Percentiles rank a stretch among this genome's conserved stretches.
These are phyloP conservation scores for Heteropelma amictum DNA, from an alignment of 2,888 invertebrate species.

Conservation along the genomic window DNA sequence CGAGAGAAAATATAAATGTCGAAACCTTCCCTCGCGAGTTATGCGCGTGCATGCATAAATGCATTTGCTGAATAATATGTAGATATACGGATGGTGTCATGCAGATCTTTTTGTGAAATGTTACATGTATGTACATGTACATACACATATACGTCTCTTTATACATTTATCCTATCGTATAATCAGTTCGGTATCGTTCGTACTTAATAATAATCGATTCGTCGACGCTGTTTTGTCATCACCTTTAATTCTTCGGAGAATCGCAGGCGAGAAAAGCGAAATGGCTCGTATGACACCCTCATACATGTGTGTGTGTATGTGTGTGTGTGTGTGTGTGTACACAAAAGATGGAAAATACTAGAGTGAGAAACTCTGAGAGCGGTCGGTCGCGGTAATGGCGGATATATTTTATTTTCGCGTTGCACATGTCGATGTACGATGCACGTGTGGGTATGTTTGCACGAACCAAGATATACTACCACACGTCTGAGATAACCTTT, in stretches of 20 bases:
- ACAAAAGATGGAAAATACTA: conserved; percentile 18
- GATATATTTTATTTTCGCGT: conserved; percentile 22
- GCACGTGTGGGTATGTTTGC: neutral
- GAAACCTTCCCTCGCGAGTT: conserved; percentile 54
- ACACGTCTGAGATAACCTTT: conserved; percentile 73
- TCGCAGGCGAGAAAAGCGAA: conserved; percentile 30
- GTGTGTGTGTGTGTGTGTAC: conserved; percentile 7
- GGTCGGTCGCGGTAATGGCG: conserved; percentile 63
- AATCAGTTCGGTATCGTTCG: conserved; percentile 37
- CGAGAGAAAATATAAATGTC: conserved; percentile 54
- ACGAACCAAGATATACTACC: conserved; percentile 54
- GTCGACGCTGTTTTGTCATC: conserved; percentile 43
- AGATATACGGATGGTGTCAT: neutral
- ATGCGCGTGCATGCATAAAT: conserved; percentile 31
- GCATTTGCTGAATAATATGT: conserved; percentile 12
- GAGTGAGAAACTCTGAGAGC: conserved; percentile 60
- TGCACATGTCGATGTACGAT: neutral
- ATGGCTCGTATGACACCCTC: conserved; percentile 18
- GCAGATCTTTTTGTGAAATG: conserved; percentile 31
- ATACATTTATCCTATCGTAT: conserved; percentile 18
- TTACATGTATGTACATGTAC: neutral
- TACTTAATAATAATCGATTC: conserved; percentile 46
- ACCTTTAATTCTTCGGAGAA: conserved; percentile 2
- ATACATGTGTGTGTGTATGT: conserved; percentile 10
- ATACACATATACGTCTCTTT: no score